Evolutionary conservation across 2,797 vertebrate genomes (phyloP).

Genomic region (Amblyraja radiata): DNA sequence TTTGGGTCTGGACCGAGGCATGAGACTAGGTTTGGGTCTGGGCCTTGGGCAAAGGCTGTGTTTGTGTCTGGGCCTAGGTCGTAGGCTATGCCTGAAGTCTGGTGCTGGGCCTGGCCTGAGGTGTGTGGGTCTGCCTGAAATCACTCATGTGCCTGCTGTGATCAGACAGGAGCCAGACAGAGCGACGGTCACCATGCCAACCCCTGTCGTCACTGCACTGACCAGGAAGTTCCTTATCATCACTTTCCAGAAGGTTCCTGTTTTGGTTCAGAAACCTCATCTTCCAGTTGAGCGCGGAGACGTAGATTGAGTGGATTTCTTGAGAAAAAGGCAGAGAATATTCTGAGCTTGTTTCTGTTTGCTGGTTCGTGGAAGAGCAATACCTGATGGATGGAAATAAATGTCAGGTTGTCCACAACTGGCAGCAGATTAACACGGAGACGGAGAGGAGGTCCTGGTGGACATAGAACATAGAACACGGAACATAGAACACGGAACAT

Average conservation of each 20-base stretch:
- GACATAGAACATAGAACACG: background rate
- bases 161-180: background rate
- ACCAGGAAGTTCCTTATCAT: background rate
- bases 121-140: background rate
- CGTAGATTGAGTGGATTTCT: background rate
- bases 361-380: too few relatives aligned
- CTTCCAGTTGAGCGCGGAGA: background rate
- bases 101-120: background rate
- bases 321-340: too few relatives aligned
- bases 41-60: background rate
- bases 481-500: too few relatives aligned
- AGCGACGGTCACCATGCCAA: background rate
- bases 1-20: background rate
- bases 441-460: too few relatives aligned
- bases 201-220: background rate
- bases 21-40: background rate
- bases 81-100: too few relatives aligned
- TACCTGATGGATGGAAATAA: too few relatives aligned
- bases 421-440: too few relatives aligned
- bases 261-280: constrained; percentile 14
- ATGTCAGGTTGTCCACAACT: too few relatives aligned
- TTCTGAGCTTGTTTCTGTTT: too few relatives aligned
- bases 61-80: background rate
- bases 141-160: background rate
- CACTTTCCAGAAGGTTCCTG: constrained; percentile 28